Evolutionary conservation across 2,888 invertebrate genomes (phyloP).

Genomic region (Iphiclides podalirius): DNA sequence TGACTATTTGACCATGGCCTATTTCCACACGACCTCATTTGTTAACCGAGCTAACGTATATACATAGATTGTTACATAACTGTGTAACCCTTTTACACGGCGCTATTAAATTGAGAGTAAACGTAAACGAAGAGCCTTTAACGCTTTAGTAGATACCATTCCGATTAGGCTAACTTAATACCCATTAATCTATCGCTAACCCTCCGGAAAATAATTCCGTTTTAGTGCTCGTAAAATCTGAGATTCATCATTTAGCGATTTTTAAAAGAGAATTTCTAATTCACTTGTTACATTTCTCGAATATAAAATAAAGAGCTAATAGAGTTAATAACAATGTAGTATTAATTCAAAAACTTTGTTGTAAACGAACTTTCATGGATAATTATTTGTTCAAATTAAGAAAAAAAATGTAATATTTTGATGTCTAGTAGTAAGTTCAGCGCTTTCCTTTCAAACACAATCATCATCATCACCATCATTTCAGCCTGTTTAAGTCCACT

Average conservation of each 20-base stretch:
- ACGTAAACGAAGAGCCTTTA: conserved; percentile 16
- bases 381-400: no score
- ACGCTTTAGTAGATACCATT: conserved; percentile 8
- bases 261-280: no score
- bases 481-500: no score
- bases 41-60: neutral
- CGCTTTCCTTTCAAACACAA: no score
- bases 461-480: no score
- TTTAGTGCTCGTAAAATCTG: conserved; percentile 1
- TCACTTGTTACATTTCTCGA: no score
- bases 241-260: no score
- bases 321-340: neutral
- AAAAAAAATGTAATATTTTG: no score
- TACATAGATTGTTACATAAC: conserved; percentile 16
- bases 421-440: no score
- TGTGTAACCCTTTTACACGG: conserved; percentile 21
- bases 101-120: conserved; percentile 15
- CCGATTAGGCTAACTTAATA: conserved; percentile 21
- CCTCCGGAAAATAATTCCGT: neutral
- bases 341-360: no score
- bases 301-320: neutral
- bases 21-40: conserved; percentile 20
- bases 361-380: no score
- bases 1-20: conserved; percentile 21
- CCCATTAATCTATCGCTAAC: conserved; percentile 10